A percentile compares a stretch with the other conserved stretches of the same genome.
Evolutionary conservation across 2,888 invertebrate species (phyloP).

Genomic region (Pasiphila rectangulata): DNA sequence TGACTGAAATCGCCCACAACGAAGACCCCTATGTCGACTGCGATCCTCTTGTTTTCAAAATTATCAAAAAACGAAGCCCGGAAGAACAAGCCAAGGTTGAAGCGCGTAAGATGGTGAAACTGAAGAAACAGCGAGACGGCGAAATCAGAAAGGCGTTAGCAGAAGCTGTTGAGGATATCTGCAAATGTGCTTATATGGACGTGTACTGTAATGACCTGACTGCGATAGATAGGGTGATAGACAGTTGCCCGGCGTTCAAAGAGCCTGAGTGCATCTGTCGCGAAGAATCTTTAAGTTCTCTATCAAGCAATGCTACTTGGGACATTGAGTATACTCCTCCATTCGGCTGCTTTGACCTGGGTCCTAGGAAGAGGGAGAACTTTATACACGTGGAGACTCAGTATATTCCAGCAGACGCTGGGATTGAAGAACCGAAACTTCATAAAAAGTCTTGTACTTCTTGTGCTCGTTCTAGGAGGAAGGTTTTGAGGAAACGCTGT

Average conservation of each 20-base stretch:
- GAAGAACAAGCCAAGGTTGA: conserved; percentile 77
- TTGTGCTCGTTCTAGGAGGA: conserved; percentile 41
- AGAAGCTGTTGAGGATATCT: conserved; percentile 67
- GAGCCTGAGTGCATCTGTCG: conserved; percentile 68
- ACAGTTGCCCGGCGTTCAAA: conserved; percentile 68
- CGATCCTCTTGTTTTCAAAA: conserved; percentile 85
- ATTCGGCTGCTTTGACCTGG: conserved; percentile 83
- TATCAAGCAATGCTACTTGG: conserved; percentile 83
- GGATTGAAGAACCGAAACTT: conserved; percentile 49
- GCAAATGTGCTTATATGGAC: conserved; percentile 78
- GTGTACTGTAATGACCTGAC: conserved; percentile 70
- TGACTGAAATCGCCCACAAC: conserved; percentile 76
- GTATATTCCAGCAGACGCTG: conserved; percentile 80
- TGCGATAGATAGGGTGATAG: conserved; percentile 71
- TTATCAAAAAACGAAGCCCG: conserved; percentile 81
- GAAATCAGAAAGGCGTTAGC: conserved; percentile 75
- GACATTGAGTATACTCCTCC: conserved; percentile 87
- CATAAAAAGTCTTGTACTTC: conserved; percentile 51
- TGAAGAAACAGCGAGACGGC: conserved; percentile 76
- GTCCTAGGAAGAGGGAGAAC: conserved; percentile 68
- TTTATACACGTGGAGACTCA: conserved; percentile 83
- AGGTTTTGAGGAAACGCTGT: conserved; percentile 37
- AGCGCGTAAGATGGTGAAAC: conserved; percentile 76
- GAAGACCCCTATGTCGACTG: conserved; percentile 86
- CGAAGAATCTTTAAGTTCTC: conserved; percentile 64